phyloP scores from a whole-genome alignment of 2,113 vertebrate species.

The Arvicanthis niloticus region DNA sequence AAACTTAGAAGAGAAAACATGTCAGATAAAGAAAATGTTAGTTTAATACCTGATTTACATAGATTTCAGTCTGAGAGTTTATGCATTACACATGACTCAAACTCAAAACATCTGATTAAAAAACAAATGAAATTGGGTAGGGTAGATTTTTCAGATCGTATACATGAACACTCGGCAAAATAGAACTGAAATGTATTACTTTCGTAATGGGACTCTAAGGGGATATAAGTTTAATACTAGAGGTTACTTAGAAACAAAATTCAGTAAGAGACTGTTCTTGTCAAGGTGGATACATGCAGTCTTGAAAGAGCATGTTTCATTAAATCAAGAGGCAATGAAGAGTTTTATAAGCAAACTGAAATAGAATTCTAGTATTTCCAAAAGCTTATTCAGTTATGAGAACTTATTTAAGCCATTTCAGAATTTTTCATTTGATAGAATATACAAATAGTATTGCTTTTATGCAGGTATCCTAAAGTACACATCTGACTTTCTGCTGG shows the following conservation, averaged over 20 bases:
- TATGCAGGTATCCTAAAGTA: not conserved
- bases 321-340: not conserved
- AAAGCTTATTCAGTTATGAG: conserved; percentile 1
- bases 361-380: not conserved
- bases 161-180: not conserved
- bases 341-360: conserved; percentile 12
- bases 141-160: not conserved
- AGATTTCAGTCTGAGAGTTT: conserved; percentile 21
- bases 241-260: conserved; percentile 63
- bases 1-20: not conserved
- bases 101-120: not conserved
- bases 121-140: conserved; percentile 12
- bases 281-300: not conserved
- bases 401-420: conserved; percentile 33
- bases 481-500: not conserved
- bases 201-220: not conserved
- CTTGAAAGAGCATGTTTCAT: not conserved
- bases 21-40: not conserved
- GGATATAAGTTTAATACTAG: not conserved
- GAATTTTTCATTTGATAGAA: not conserved
- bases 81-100: not conserved
- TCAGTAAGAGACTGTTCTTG: conserved; percentile 24
- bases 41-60: not conserved
- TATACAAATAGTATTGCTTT: not conserved
- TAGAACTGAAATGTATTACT: not conserved